Percentiles rank a stretch among this genome's conserved stretches.
Conservation (phyloP, 2,113 vertebrate genomes). For the Tychaedon coryphoeus region DNA sequence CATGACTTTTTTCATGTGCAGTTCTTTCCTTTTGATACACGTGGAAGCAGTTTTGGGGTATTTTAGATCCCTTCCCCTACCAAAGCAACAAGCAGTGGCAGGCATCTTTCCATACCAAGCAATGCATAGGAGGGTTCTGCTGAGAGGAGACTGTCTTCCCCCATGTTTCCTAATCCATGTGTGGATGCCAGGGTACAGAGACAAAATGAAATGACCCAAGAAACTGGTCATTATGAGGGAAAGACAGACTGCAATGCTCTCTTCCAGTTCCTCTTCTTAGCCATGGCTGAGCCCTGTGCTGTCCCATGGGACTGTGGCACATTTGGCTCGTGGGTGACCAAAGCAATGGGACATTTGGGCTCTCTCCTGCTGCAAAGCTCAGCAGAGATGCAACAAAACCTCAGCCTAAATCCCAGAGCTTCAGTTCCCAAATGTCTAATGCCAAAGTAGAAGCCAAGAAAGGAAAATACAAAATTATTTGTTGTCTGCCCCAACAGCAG, state of each 20-base stretch:
- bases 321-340: rapidly evolving
- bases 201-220: background rate
- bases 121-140: background rate
- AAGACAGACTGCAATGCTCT: background rate
- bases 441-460: background rate
- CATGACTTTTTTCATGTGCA: background rate
- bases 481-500: background rate
- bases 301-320: background rate
- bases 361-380: background rate
- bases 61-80: background rate
- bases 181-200: background rate
- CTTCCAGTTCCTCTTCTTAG: background rate
- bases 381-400: background rate
- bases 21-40: background rate
- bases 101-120: background rate
- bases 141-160: background rate
- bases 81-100: background rate
- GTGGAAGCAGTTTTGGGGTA: background rate
- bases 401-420: background rate
- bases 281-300: background rate
- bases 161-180: background rate
- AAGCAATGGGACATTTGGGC: background rate
- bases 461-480: background rate
- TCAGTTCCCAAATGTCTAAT: background rate
- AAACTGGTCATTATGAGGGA: background rate